These are phyloP conservation scores for Chrysina gloriosa DNA, from an alignment of 2,888 invertebrate genomes.

Conservation along the genomic window DNA sequence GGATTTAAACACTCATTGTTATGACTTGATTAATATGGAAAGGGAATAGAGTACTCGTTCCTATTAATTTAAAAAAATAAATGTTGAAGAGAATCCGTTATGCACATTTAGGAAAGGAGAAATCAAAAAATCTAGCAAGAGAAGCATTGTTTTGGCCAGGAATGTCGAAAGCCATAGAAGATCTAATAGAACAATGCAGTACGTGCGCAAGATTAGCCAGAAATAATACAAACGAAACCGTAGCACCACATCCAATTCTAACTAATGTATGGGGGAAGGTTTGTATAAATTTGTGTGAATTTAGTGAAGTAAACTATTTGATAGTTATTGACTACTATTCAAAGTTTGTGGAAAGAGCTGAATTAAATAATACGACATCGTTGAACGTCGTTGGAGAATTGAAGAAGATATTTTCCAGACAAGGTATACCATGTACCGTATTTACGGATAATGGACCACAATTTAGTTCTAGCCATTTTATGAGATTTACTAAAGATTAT, in stretches of 20 bases:
- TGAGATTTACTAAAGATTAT: not conserved
- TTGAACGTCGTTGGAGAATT: not conserved
- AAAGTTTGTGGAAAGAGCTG: not conserved
- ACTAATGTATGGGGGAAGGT: not conserved
- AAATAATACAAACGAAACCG: not conserved
- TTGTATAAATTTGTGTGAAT: not conserved
- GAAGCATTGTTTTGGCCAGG: not conserved
- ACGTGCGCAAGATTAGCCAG: not conserved
- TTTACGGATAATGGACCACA: constrained; percentile 2
- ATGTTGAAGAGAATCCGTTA: not conserved
- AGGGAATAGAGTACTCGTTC: not conserved
- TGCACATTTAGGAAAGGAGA: not conserved
- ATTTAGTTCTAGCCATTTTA: not conserved
- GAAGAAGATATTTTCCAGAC: not conserved
- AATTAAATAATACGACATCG: not conserved
- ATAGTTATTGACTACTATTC: not conserved
- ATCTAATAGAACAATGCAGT: not conserved
- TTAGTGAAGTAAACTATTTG: not conserved
- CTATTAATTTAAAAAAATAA: not conserved
- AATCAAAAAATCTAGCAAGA: not conserved
- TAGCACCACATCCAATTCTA: not conserved
- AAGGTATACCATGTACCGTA: not conserved
- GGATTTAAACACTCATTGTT: not conserved
- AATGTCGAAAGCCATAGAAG: not conserved
- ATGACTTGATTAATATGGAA: not conserved